Evolutionary conservation across 2,888 invertebrate species (phyloP), one percentile per base, ranked within the genome.

Genomic region (Stictocephala bisonia): DNA sequence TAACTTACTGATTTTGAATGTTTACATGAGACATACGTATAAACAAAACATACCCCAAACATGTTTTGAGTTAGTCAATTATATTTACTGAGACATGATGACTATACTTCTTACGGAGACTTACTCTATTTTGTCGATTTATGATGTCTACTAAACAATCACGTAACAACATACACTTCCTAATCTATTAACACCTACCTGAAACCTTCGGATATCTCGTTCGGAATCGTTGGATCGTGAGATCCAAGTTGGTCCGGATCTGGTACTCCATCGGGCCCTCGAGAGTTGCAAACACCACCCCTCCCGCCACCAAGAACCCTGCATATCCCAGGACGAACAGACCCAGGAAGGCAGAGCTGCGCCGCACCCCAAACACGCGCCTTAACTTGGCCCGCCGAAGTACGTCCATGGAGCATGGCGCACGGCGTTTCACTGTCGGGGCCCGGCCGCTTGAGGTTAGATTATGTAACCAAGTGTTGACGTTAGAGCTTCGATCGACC

Each of bases 231-330:
- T 85, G 84, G 76, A 89, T 87, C 3, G 86, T 85, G 11, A 85
- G 82, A 31, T 86, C 84, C 18, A 91, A 83, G 41, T 86, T 84
- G 29, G 85, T 80, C 48, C 87, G 85, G 31, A 88, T 84, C 50
- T 86, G 85, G 68, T 86, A 84, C 81, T 92, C 92, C 74, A 86
- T 79, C 0, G 91, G 90, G 0, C 87, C 85, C 83, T 93, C 93
- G 75, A 93, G 82, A 13, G 87, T 84, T 40, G 88, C 87, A 82
- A 93, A 93, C 66, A 91, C 86, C 74, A 89, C 79, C 0, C 91
- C 91, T 0, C 93, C 93, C 71, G 89, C 84, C 20, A 88, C 84
- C 80, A 93, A 83, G 82, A 90, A 93, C 50, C 86, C 82, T 3
- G 87, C 76, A 82, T 91, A 91, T 78, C 90, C 87, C 3, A 88